A percentile compares a stretch with the other conserved stretches of the same genome.
Conservation (phyloP, 2,888 invertebrate species). For the Leptinotarsa haldemani region DNA sequence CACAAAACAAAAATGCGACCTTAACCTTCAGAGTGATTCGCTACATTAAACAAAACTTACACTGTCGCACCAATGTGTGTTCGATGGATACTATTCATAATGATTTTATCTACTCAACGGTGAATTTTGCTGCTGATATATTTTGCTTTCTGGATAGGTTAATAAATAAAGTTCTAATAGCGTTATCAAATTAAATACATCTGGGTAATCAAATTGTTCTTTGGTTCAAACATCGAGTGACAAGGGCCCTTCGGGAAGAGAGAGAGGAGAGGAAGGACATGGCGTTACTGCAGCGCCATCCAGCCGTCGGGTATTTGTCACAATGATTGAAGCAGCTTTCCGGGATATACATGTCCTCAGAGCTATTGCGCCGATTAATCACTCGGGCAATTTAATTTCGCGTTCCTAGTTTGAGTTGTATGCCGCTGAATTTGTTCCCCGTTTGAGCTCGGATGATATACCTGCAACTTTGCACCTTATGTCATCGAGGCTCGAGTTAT, state of each 20-base stretch:
- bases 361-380: constrained; percentile 65
- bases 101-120: no score
- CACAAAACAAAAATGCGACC: no score
- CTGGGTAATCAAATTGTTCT: constrained; percentile 46
- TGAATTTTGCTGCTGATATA: no score
- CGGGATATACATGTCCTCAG: constrained; percentile 64
- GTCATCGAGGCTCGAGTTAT: constrained; percentile 23
- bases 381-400: constrained; percentile 62
- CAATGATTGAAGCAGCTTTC: constrained; percentile 64
- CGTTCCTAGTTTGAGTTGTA: constrained; percentile 52
- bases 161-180: constrained; percentile 24
- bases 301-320: constrained; percentile 62
- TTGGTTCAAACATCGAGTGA: constrained; percentile 36
- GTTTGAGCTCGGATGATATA: constrained; percentile 24
- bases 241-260: constrained; percentile 30
- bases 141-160: no score
- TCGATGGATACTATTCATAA: no score
- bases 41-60: no score
- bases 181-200: constrained; percentile 37
- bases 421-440: constrained; percentile 38
- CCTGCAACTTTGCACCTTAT: constrained; percentile 38
- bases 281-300: constrained; percentile 2
- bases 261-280: background rate
- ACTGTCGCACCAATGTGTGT: no score
- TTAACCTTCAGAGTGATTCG: no score